Evolutionary conservation across 2,797 vertebrate genomes (phyloP), one percentile per base, ranked within the genome.

Genomic region (Hylomyscus alleni): DNA sequence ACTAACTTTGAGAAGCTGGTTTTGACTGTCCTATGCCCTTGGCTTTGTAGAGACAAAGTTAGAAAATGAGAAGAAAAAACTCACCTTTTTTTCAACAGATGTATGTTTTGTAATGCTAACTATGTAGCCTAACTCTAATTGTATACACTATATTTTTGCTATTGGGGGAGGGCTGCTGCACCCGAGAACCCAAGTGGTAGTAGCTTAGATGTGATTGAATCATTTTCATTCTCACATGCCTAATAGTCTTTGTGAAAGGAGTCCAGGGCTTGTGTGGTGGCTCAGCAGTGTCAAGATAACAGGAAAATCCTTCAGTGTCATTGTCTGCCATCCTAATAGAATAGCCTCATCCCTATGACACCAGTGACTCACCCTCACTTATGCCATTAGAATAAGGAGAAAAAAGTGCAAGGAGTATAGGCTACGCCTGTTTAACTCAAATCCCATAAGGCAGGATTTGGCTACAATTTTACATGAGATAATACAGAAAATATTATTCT

Each of bases 251-350:
- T 58, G 29, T 34, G 26, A 54, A 92, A 72, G 12, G 3, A 40
- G 37, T 29, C 40, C 2, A 10, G 19, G 8, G 20, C 22, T 13
- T 10, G 0, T 3, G 1, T 0, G 3, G 8, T 29, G 1, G 0
- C 34, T 88, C 37, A 22, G 0, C 0, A 8, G 44, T 0, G 44
- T 50, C 12, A 10, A 34, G 22, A 19, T 29, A 11, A 26, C 0
- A 17, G 4, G 2, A 0, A 22, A 2, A 1, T 20, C 29, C 13
- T 81, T 54, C 0, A 0, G 0, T 26, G 20, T 67, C 47, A 8
- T 4, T 6, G 22, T 15, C 40, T 56, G 62, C 29, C 26, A 1
- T 44, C 14, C 50, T 72, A 29, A 60, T 47, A 37, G 40, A 20
- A 26, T 1, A 34, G 81, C 8, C 37, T 91, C 29, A 2, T 62